These are phyloP conservation scores for Oceanodroma leucorhoa DNA, from an alignment of 2,797 vertebrate genomes.

Conservation along the genomic window DNA sequence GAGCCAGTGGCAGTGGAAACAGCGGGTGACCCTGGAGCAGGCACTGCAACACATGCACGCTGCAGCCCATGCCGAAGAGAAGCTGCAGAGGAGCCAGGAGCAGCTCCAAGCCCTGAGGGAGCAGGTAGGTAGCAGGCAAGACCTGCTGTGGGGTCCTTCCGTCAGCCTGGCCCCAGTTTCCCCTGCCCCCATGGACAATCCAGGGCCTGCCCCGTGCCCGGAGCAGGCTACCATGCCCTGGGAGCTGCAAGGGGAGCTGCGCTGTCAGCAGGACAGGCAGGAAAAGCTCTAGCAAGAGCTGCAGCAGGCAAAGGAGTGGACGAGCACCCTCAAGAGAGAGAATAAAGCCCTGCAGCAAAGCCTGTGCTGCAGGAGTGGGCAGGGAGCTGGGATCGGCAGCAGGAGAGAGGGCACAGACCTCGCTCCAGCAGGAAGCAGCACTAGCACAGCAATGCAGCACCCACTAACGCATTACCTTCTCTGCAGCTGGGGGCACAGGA, in stretches of 20 bases:
- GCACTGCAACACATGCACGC: constrained; percentile 56
- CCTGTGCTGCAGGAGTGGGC: constrained; percentile 31
- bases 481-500: neutral
- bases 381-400: constrained; percentile 5
- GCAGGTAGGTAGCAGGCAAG: constrained; percentile 71
- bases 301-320: constrained; percentile 33
- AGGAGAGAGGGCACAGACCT: neutral
- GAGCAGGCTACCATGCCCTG: neutral
- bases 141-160: neutral
- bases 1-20: constrained; percentile 44
- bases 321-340: constrained; percentile 15
- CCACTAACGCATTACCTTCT: accelerated
- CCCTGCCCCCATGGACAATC: neutral
- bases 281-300: constrained; percentile 55
- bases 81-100: constrained; percentile 54
- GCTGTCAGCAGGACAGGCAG: constrained; percentile 26
- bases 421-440: neutral
- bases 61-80: constrained; percentile 6
- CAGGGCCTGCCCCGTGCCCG: constrained; percentile 34
- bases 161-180: neutral
- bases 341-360: constrained; percentile 32
- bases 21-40: constrained; percentile 61
- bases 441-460: too few relatives aligned
- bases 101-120: constrained; percentile 44
- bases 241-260: constrained; percentile 52